Percentiles rank a stretch among this genome's conserved stretches.
phyloP scores from a whole-genome alignment of 2,888 invertebrate species.

The Endomychus coccineus region DNA sequence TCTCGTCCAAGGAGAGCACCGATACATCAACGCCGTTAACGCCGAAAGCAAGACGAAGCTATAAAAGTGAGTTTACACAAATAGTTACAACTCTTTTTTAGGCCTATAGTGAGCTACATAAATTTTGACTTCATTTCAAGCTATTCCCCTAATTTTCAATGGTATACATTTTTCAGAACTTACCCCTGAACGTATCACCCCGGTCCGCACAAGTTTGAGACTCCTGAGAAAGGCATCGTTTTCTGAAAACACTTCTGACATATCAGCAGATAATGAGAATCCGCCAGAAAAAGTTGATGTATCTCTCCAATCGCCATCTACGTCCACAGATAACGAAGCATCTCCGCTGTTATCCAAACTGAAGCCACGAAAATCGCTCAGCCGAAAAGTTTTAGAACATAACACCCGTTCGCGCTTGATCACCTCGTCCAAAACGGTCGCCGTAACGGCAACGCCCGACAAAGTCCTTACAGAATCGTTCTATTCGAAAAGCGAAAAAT shows the following conservation, averaged over 20 bases:
- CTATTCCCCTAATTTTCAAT: slow-evolving; percentile 9
- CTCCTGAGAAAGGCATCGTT: slow-evolving; percentile 18
- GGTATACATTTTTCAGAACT: slow-evolving; percentile 20
- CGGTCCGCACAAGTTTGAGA: slow-evolving; percentile 30
- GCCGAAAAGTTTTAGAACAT: slow-evolving; percentile 29
- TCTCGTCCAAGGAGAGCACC: slow-evolving; percentile 6
- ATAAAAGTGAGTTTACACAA: slow-evolving; percentile 28
- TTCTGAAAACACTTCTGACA: too few species aligned
- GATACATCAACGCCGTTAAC: slow-evolving; percentile 16
- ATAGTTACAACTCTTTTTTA: too few species aligned
- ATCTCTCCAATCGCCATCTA: not conserved
- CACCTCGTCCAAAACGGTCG: slow-evolving; percentile 3
- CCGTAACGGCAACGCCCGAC: not conserved
- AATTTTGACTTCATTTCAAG: not conserved
- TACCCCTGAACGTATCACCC: slow-evolving; percentile 18
- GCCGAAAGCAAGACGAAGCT: slow-evolving; percentile 31
- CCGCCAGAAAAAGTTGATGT: not conserved
- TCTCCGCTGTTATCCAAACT: slow-evolving; percentile 12
- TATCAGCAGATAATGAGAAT: not conserved
- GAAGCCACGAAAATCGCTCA: slow-evolving; percentile 26
- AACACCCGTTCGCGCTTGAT: slow-evolving; percentile 24
- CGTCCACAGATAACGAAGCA: not conserved
- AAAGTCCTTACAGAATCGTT: not conserved
- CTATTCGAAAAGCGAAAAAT: slow-evolving; percentile 9
- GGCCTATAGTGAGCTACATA: not conserved